Base-by-base conservation (phyloP, 2,113 vertebrate genomes). In the Caracal caracal region DNA sequence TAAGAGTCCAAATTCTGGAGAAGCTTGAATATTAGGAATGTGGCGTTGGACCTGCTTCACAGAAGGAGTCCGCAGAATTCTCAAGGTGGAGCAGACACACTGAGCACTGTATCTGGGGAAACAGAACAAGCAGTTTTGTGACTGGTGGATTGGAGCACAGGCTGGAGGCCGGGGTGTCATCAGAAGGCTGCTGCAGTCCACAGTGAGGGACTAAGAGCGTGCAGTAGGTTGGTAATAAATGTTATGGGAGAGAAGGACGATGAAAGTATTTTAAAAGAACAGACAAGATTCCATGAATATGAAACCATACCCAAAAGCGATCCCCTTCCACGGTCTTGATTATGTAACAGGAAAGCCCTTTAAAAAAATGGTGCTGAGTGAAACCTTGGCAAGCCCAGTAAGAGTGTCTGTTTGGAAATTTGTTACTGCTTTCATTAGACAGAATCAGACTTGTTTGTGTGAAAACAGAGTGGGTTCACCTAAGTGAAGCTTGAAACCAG, bases 401-500 rank as follows among this genome's bases (percentile, higher is more conserved):
- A 65, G 73, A 85, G 43, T 66, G 19, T 84, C 61, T 66, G 4
- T 76, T 35, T 86, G 87, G 86, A 80, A 96, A 86, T 87, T 35
- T 68, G 63, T 66, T 71, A 47, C 33, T 49, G 20, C 65, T 80
- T 83, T 16, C 6, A 7, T 90, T 71, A 91, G 49, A 94, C 56
- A 92, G 65, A 80, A 88, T 51, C 76, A 96, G 49, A 71, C 59
- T 61, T 84, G 35, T 88, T 20, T 89, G 19, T 76, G 22, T 63
- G 84, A 76, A 94, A 91, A 95, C 28, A 90, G 89, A 90, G 51
- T 70, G 80, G 81, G 86, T 66, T 97, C 81, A 88, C 84, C 35
- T 84, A 94, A 51, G 79, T 28, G 65, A 71, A 90, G 40, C 94
- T n/a, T 37, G 75, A 93, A 95, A 95, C 79, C 2, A 68, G 94